A percentile compares a stretch with the other conserved stretches of the same genome.
Evolutionary conservation across 2,888 invertebrate species (phyloP).

Genomic region (Anoplius nigerrimus): DNA sequence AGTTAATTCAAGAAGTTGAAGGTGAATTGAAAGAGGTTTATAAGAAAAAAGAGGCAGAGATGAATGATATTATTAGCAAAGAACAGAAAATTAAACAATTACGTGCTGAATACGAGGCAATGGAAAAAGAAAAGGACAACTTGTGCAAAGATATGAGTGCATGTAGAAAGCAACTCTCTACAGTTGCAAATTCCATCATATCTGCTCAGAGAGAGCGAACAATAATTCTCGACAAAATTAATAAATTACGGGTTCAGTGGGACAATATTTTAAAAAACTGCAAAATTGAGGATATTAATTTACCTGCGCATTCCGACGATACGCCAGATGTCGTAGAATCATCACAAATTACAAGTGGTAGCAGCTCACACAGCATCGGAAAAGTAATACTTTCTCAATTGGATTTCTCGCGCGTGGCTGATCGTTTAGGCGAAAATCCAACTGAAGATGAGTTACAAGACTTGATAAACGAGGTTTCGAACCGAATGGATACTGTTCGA

Average conservation of each 20-base stretch:
- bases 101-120: slow-evolving; percentile 83
- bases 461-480: slow-evolving; percentile 84
- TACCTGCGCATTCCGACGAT: not conserved
- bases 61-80: slow-evolving; percentile 86
- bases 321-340: not conserved
- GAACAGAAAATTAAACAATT: slow-evolving; percentile 85
- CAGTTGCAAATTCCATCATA: slow-evolving; percentile 89
- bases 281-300: slow-evolving; percentile 1
- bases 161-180: slow-evolving; percentile 83
- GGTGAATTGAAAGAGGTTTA: slow-evolving; percentile 85
- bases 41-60: slow-evolving; percentile 81
- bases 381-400: slow-evolving; percentile 72
- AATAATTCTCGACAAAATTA: slow-evolving; percentile 86
- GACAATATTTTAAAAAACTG: slow-evolving; percentile 90
- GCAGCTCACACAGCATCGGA: not conserved
- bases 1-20: slow-evolving; percentile 89
- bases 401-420: slow-evolving; percentile 84
- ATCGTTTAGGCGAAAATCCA: slow-evolving; percentile 83
- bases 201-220: slow-evolving; percentile 86
- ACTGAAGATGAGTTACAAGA: slow-evolving; percentile 92
- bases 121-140: slow-evolving; percentile 83
- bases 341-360: not conserved
- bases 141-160: slow-evolving; percentile 87
- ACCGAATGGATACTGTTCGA: slow-evolving; percentile 86
- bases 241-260: slow-evolving; percentile 89